These are phyloP conservation scores for Ormyrus rosae DNA, from an alignment of 2,888 invertebrate species.

Conservation along the genomic window DNA sequence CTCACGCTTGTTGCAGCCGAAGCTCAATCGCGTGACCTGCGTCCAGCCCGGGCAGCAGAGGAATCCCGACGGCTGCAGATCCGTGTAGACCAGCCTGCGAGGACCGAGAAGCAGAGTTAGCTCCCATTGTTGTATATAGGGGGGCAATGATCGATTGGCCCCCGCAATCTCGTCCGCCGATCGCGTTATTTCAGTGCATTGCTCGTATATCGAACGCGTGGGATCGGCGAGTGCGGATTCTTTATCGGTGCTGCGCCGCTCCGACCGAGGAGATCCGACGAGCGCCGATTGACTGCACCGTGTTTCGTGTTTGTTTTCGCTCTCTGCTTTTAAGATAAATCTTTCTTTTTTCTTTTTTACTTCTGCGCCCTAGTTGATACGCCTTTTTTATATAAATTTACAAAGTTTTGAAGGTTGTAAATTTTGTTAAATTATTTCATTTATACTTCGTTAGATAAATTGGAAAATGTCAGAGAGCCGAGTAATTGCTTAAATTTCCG, in stretches of 20 bases:
- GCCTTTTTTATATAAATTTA: too few species aligned
- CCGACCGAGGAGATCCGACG: background rate
- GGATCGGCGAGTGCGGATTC: constrained; percentile 9
- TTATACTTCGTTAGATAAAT: too few species aligned
- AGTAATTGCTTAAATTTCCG: too few species aligned
- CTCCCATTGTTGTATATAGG: background rate
- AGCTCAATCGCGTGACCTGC: constrained; percentile 77
- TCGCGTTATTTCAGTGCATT: constrained; percentile 23
- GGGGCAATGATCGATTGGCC: constrained; percentile 39
- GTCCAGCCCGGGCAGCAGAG: constrained; percentile 81
- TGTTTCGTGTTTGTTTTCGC: constrained; percentile 3
- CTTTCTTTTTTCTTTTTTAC: too few species aligned
- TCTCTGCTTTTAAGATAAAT: too few species aligned
- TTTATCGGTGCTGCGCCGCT: background rate
- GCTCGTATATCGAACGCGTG: background rate
- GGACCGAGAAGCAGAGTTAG: constrained; percentile 2
- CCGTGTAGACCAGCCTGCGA: constrained; percentile 68
- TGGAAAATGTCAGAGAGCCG: too few species aligned
- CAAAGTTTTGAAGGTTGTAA: too few species aligned
- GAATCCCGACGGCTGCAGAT: constrained; percentile 63
- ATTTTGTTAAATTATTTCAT: too few species aligned
- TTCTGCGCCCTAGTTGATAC: too few species aligned
- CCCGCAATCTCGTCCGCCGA: constrained; percentile 25
- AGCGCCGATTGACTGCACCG: too few species aligned
- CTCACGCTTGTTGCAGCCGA: constrained; percentile 82